These are phyloP conservation scores for Proisotoma minuta DNA, from an alignment of 2,888 invertebrate species.

Conservation along the genomic window DNA sequence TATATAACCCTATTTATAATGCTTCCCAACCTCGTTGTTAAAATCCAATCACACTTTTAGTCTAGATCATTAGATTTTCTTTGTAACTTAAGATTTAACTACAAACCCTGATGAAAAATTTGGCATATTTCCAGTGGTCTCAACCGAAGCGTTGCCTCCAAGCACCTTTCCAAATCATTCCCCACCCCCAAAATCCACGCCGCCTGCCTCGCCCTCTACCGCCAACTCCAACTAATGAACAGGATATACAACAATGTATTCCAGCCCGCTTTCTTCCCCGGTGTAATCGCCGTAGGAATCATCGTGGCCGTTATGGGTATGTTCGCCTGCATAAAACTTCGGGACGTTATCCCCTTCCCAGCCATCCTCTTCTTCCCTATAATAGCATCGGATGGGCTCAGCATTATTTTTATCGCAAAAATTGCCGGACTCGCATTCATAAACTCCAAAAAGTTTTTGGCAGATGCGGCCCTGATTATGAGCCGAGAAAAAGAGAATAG, in stretches of 20 bases:
- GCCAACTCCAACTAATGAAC: background rate
- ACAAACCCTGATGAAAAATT: no score
- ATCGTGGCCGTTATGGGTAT: background rate
- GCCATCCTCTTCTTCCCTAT: background rate
- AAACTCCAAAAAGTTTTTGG: background rate
- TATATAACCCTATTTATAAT: no score
- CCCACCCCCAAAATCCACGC: no score
- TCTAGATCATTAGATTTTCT: no score
- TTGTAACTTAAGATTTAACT: no score
- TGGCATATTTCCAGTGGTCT: no score
- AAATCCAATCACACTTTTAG: no score
- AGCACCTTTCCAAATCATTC: no score
- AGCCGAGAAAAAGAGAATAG: background rate
- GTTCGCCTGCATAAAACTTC: background rate
- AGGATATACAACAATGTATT: background rate
- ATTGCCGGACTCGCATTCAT: background rate
- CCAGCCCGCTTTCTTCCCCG: background rate
- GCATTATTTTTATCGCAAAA: slow-evolving; percentile 1
- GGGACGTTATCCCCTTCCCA: background rate
- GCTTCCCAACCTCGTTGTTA: no score
- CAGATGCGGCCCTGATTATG: no score
- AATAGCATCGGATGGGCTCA: background rate
- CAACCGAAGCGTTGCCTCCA: no score
- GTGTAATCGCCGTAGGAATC: background rate
- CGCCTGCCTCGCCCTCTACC: no score